Evolutionary conservation across 2,888 invertebrate species (phyloP), one percentile per base, ranked within the genome.

Genomic region (Lithophane leautieri): DNA sequence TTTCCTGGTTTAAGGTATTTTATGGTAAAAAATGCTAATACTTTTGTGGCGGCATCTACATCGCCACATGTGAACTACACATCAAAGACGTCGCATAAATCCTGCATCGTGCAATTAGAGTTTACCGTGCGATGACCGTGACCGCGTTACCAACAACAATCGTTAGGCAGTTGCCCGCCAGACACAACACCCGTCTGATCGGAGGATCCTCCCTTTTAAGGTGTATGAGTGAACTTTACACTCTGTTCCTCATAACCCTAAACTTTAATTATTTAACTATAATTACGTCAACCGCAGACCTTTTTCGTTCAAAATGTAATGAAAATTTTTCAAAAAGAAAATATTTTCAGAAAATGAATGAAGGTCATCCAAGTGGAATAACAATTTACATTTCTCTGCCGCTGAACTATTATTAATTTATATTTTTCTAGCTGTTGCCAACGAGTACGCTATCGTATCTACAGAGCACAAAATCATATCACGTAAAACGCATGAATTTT

Each of bases 321-420:
- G 42, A 25, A 34, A 14, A 16, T 73, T 16, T 34, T 14, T 28
- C 4, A n/a, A 34, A 25, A 40, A 25, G 3, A 40, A 54, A 25
- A 47, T 11, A 44, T 34, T 22, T 76, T 14, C 50, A 12, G 11
- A 28, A 28, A 58, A 75, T 58, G 47, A 76, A 65, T 47, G 16
- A 50, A 76, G 25, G 22, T 14, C 42, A 54, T 44, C 12, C 40
- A 52, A 65, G 42, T 77, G 60, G 34, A 60, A 65, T 66, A 22
- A 44, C 0, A 34, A 66, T 44, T 44, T 34, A 60, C 4, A 50
- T 76, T 60, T 50, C 16, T 65, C 60, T 75, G 63, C 6, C 3
- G 34, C 2, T 73, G 22, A 28, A 3, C 1, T 34, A 25, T 19
- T 8, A 42, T 54, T n/a, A n/a, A n/a, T n/a, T n/a, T 22, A 8